These are phyloP conservation scores for Onychostoma macrolepis DNA, from an alignment of 2,113 vertebrate genomes.

Conservation along the genomic window DNA sequence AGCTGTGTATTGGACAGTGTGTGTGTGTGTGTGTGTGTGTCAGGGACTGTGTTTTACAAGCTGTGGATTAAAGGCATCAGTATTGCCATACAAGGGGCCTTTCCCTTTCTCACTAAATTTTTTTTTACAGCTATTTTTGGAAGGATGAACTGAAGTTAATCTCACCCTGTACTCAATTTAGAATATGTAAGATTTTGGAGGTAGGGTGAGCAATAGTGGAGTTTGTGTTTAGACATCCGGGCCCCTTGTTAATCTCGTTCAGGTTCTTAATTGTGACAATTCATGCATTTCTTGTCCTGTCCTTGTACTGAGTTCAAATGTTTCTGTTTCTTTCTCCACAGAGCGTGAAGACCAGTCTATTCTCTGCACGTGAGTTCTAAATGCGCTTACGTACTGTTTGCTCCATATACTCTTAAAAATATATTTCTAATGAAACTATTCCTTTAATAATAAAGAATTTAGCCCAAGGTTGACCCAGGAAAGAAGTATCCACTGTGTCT, in stretches of 20 bases:
- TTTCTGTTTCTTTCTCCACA: conserved; percentile 67
- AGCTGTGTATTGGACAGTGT: neutral
- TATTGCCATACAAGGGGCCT: conserved; percentile 69
- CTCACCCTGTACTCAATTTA: conserved; percentile 55
- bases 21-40: neutral
- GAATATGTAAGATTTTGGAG: conserved; percentile 50
- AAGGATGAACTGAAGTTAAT: conserved; percentile 55
- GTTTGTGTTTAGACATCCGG: conserved; percentile 25
- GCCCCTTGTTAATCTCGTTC: conserved; percentile 41
- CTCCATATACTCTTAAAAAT: neutral
- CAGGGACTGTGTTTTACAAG: neutral
- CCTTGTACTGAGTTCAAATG: conserved; percentile 7
- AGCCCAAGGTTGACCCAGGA: neutral
- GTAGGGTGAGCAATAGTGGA: conserved; percentile 12
- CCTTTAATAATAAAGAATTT: neutral
- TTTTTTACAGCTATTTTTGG: conserved; percentile 53
- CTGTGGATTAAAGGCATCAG: neutral
- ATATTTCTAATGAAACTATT: neutral
- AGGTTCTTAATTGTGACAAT: conserved; percentile 36
- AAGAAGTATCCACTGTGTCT: neutral
- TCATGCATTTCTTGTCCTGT: conserved; percentile 30
- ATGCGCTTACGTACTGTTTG: conserved; percentile 1
- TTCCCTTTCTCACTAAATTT: conserved; percentile 40
- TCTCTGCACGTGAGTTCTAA: conserved; percentile 94
- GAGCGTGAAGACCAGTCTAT: conserved; percentile 98